Evolutionary conservation across 1,140 invertebrate genomes (phyloP), one percentile per base, ranked within the genome.

Genomic region (Eufriesea mexicana): DNA sequence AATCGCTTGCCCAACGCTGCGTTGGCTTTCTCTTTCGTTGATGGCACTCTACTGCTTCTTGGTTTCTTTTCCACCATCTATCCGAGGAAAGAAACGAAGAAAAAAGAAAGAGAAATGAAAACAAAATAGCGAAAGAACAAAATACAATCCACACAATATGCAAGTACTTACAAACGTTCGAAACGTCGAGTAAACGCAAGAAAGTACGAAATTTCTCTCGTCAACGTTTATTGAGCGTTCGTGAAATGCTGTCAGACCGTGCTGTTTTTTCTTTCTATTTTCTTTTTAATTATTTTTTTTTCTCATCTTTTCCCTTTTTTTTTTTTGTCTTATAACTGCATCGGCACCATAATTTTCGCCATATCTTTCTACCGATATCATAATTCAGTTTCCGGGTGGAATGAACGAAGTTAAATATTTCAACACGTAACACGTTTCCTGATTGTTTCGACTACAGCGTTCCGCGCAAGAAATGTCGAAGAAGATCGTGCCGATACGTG

Each of bases 91-190:
- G 16, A n/a, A 1, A n/a, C n/a, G 9, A 12, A 42, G 9, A 25
- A 25, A 23, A 59, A 59, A 45, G 42, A 45, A 66, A 45, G 16
- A 66, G 10, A 67, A 45, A 49, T 49, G 16, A 18, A 67, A 67
- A 18, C 16, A 16, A 55, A 16, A 55, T 35, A 57, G 55, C 7
- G 55, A 61, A 25, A 86, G 79, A 61, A 51, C 57, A 83, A 79
- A 85, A 85, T 74, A 88, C 86, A 85, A 80, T 86, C 55, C 87
- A 85, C 86, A 89, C 86, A 57, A 68, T 61, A 59, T 67, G 42
- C 75, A 88, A 89, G 84, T 89, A 89, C 83, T 85, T 83, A 88
- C 84, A 88, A 71, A 88, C 78, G 49, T 49, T 42, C 47, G 42
- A 47, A n/a, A 88, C 78, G 67, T 76, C 78, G 79, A 82, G 66